Conservation (phyloP, 2,797 vertebrate genomes). For the Notolabrus celidotus region DNA sequence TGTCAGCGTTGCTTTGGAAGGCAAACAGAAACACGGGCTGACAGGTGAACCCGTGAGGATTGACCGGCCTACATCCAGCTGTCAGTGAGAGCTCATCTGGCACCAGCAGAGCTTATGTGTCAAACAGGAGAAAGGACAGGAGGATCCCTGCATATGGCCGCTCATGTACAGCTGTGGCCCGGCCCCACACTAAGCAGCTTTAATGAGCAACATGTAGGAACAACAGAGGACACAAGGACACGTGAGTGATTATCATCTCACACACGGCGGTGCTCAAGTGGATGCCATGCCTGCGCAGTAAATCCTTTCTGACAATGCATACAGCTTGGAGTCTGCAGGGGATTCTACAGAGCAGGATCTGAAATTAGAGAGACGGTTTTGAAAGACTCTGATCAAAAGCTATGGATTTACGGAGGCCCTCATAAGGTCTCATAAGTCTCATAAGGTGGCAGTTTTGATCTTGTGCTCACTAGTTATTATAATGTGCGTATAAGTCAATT, state of each 20-base stretch:
- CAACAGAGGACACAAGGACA: slow-evolving; percentile 75
- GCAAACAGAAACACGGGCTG: slow-evolving; percentile 80
- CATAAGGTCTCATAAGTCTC: no score
- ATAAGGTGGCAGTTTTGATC: no score
- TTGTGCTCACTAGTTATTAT: no score
- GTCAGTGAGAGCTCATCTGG: slow-evolving; percentile 84
- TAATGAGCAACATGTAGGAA: slow-evolving; percentile 76
- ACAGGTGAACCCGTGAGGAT: slow-evolving; percentile 87
- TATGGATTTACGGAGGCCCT: neutral
- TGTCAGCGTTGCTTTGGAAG: slow-evolving; percentile 82
- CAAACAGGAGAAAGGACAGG: slow-evolving; percentile 74
- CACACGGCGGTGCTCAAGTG: slow-evolving; percentile 46
- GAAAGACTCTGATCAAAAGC: neutral
- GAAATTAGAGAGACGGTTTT: slow-evolving; percentile 3
- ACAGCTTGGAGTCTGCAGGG: slow-evolving; percentile 3
- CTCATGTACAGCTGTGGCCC: slow-evolving; percentile 72
- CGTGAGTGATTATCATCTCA: slow-evolving; percentile 66
- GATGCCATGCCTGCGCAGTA: slow-evolving; percentile 17
- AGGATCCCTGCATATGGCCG: slow-evolving; percentile 68
- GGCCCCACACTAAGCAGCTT: slow-evolving; percentile 75
- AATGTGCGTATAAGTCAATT: no score
- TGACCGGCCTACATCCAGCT: slow-evolving; percentile 84
- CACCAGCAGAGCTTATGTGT: slow-evolving; percentile 79
- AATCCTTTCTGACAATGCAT: slow-evolving; percentile 28
- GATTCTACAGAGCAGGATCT: slow-evolving; percentile 4